Evolutionary conservation across 23 tunicate genomes (phyloP).

Genomic region (Styela plicata): DNA sequence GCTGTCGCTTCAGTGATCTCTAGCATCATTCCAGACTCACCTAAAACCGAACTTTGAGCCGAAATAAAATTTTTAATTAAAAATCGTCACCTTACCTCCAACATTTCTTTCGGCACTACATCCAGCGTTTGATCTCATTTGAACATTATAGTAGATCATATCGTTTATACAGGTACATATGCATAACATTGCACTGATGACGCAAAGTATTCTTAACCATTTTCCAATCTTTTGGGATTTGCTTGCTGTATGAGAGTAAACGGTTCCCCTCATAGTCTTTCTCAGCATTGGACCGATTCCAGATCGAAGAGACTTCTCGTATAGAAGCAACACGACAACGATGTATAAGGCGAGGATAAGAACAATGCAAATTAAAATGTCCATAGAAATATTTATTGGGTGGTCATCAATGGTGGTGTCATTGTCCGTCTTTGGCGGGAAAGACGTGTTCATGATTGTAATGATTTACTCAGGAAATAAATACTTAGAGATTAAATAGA

Average conservation of each 20-base stretch:
- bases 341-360: neutral
- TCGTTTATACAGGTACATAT: conserved; percentile 23
- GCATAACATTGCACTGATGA: conserved; percentile 4
- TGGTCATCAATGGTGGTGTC: neutral
- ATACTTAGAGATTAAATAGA: no score
- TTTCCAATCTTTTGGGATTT: conserved; percentile 2
- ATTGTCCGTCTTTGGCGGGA: neutral
- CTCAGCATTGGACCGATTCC: no score
- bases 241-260: neutral
- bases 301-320: neutral
- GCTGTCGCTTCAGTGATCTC: no score
- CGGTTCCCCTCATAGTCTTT: conserved; percentile 13
- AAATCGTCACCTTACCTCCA: no score
- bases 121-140: neutral
- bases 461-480: no score
- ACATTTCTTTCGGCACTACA: conserved; percentile 12
- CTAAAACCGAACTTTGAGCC: no score
- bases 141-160: conserved; percentile 17
- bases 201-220: conserved; percentile 8
- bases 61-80: no score
- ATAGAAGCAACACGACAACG: neutral
- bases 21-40: no score
- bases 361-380: conserved; percentile 1
- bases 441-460: no score
- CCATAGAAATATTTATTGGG: neutral